Percentiles rank a stretch among this genome's conserved stretches.
These are phyloP conservation scores for Eupithecia insigniata DNA, from an alignment of 2,888 invertebrate genomes.

Conservation along the genomic window DNA sequence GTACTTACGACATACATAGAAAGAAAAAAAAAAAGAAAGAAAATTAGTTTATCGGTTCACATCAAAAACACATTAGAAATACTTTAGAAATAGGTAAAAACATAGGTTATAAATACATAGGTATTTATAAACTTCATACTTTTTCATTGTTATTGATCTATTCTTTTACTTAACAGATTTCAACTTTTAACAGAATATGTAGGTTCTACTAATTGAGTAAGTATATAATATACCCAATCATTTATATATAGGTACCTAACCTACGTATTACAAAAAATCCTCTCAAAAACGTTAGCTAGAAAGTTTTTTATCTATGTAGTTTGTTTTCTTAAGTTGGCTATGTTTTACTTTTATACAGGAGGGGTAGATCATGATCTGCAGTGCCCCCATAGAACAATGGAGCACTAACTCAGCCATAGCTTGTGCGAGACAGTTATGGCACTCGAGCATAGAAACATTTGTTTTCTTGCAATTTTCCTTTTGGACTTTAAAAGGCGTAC, in stretches of 20 bases:
- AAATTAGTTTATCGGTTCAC: no score
- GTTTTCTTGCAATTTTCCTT: background rate
- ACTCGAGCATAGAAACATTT: background rate
- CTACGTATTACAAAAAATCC: background rate
- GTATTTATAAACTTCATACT: background rate
- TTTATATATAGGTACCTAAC: background rate
- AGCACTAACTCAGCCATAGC: constrained; percentile 9
- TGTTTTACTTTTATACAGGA: background rate
- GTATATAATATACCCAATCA: background rate
- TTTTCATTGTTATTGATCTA: background rate
- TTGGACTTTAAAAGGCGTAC: background rate
- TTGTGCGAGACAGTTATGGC: constrained; percentile 2
- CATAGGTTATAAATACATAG: no score
- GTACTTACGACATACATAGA: no score
- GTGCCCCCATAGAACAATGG: constrained; percentile 8
- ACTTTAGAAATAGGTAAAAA: no score
- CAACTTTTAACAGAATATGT: no score
- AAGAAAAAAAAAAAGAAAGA: no score
- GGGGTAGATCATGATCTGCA: constrained; percentile 12
- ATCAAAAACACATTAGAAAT: no score
- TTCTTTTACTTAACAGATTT: no score
- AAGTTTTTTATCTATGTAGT: background rate
- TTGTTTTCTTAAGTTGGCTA: background rate
- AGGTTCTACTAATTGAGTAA: no score
- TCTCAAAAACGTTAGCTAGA: background rate